Conservation (phyloP, 2,888 invertebrate species). For the Dusona sp. region DNA sequence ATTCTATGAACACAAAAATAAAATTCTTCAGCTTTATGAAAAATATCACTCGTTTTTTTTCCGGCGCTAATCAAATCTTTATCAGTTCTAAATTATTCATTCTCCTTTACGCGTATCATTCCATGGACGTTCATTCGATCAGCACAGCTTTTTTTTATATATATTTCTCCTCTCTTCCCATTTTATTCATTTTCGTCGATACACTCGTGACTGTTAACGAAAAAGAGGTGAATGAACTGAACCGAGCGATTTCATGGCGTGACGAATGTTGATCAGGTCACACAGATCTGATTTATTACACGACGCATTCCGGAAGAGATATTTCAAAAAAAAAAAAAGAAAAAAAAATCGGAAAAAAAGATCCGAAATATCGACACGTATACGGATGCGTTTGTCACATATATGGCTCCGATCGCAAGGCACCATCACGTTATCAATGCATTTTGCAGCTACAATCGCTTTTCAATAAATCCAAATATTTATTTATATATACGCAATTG, state of each 20-base stretch:
- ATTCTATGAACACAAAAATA: not conserved
- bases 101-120: not conserved
- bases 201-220: constrained; percentile 56
- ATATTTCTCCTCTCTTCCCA: constrained; percentile 37
- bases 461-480: constrained; percentile 36
- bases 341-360: constrained; percentile 21
- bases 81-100: not conserved
- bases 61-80: not conserved
- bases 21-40: not conserved
- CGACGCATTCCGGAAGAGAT: constrained; percentile 43
- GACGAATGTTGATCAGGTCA: constrained; percentile 60
- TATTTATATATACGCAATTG: constrained; percentile 37
- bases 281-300: constrained; percentile 61
- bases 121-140: not conserved
- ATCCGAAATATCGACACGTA: not conserved
- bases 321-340: constrained; percentile 24
- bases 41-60: not conserved
- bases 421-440: constrained; percentile 15
- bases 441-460: constrained; percentile 43
- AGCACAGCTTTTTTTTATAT: not conserved
- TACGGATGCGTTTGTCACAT: not conserved
- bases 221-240: constrained; percentile 30
- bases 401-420: not conserved
- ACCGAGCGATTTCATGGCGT: constrained; percentile 32
- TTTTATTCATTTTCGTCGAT: constrained; percentile 71